Base-by-base conservation (phyloP, 2,888 invertebrate species). In the Hirtodrosophila cameraria region DNA sequence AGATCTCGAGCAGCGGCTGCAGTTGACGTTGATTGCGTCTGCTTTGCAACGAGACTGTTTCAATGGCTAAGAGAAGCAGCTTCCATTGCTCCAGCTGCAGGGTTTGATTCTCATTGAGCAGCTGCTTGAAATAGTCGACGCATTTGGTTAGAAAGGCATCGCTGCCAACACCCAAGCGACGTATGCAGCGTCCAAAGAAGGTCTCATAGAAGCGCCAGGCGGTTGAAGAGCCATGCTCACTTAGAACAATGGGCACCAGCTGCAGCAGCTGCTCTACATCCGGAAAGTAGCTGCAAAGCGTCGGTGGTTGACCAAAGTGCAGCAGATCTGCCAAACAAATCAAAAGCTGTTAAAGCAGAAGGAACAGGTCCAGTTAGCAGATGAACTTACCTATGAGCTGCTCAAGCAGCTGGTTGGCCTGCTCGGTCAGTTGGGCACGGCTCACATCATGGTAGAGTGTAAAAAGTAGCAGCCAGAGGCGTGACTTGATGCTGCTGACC, bases 271-370 rank as follows among this genome's bases (percentile, higher is more conserved):
- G 43, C 63, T 16, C 64, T 31, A 35, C 75, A 62, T 11, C 23
- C 2, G 85, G 75, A 7, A 90, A 80, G 54, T 85, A 79, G 8
- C 74, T 79, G 46, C 88, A 89, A 16, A 90, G 69, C 43, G 87
- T 68, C 45, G 90, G 59, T 15, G 81, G 77, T 11, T 80, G 83
- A 0, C 90, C 90, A 52, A 90, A 90, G 53, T 90, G 89, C 41
- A 90, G 67, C 16, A 90, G 30, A 68, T 88, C 90, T 89, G 52
- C 50, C 4, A 4, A 23, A 23, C n/a, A n/a, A n/a, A n/a, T n/a
- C n/a, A n/a, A n/a, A n/a, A n/a, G n/a, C n/a, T n/a, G n/a, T n/a
- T n/a, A n/a, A n/a, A n/a, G 27, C 57, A 8, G 23, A 30, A 7
- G 1, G 2, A 49, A 11, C n/a, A n/a, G n/a, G n/a, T n/a, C n/a